phyloP scores from a whole-genome alignment of 2,888 invertebrate species.

The Diadegma fenestrale region DNA sequence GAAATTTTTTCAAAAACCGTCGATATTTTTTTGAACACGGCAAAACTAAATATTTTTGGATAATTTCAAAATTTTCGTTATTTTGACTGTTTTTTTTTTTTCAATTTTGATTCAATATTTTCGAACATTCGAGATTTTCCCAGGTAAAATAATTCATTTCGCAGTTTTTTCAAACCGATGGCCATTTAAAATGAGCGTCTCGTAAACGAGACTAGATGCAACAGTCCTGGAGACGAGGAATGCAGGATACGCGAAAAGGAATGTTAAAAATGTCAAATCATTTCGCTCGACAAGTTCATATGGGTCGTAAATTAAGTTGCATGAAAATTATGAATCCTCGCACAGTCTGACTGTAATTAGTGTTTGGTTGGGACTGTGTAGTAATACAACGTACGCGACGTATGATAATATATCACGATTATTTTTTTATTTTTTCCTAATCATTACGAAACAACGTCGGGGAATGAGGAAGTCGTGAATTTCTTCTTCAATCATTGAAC shows the following conservation, averaged over 20 bases:
- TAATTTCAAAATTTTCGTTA: too few species aligned
- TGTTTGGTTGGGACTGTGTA: constrained; percentile 31
- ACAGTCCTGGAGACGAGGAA: background rate
- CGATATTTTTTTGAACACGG: too few species aligned
- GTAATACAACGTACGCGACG: constrained; percentile 1
- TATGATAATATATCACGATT: constrained; percentile 28
- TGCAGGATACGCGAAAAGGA: constrained; percentile 5
- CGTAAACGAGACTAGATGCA: constrained; percentile 10
- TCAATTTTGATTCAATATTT: background rate
- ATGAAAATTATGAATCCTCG: constrained; percentile 14
- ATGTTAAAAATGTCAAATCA: background rate
- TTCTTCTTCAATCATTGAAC: background rate
- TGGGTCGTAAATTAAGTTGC: constrained; percentile 46
- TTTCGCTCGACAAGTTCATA: constrained; percentile 32
- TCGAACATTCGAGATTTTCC: background rate
- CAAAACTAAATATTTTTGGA: too few species aligned
- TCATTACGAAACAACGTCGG: constrained; percentile 26
- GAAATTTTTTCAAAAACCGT: too few species aligned
- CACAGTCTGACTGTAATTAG: constrained; percentile 46
- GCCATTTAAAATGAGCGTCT: constrained; percentile 10
- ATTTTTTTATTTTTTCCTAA: constrained; percentile 25
- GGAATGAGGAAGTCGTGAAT: constrained; percentile 52
- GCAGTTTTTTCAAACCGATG: background rate
- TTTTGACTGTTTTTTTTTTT: too few species aligned
- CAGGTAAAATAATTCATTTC: background rate